phyloP scores from a whole-genome alignment of 30 jellyfish, hydroid and myxozoan genomes.

The Pelagia noctiluca region DNA sequence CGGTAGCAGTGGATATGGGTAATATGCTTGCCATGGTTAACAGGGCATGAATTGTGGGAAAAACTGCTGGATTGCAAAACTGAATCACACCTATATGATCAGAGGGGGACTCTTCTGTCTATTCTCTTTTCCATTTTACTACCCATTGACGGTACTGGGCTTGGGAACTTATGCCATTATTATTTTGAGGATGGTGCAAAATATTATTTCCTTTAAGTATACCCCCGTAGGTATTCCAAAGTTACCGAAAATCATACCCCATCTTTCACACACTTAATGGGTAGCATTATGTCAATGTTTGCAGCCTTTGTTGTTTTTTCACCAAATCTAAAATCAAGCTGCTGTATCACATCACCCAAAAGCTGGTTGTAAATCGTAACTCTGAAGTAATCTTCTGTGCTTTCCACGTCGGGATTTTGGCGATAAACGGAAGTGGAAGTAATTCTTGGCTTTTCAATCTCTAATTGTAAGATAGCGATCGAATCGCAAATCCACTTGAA shows the following conservation, averaged over 20 bases:
- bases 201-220: constrained; percentile 16
- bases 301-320: constrained; percentile 9
- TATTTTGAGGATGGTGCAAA: neutral
- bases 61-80: constrained; percentile 13
- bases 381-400: constrained; percentile 8
- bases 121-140: constrained; percentile 3
- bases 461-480: neutral
- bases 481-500: constrained; percentile 21
- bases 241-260: constrained; percentile 10
- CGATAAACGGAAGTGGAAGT: neutral
- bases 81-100: constrained; percentile 8
- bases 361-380: neutral
- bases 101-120: constrained; percentile 4
- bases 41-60: constrained; percentile 19
- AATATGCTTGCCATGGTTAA: constrained; percentile 20
- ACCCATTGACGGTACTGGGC: constrained; percentile 27
- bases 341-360: constrained; percentile 1
- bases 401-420: constrained; percentile 10
- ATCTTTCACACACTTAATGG: neutral
- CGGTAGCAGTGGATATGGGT: constrained; percentile 34
- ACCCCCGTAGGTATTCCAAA: constrained; percentile 11
- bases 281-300: constrained; percentile 13
- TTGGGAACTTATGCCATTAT: constrained; percentile 1
- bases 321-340: constrained; percentile 8
- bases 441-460: neutral